A percentile compares a stretch with the other conserved stretches of the same genome.
These are phyloP conservation scores for Drosophila macrospina DNA, from an alignment of 2,888 invertebrate species.

Conservation along the genomic window DNA sequence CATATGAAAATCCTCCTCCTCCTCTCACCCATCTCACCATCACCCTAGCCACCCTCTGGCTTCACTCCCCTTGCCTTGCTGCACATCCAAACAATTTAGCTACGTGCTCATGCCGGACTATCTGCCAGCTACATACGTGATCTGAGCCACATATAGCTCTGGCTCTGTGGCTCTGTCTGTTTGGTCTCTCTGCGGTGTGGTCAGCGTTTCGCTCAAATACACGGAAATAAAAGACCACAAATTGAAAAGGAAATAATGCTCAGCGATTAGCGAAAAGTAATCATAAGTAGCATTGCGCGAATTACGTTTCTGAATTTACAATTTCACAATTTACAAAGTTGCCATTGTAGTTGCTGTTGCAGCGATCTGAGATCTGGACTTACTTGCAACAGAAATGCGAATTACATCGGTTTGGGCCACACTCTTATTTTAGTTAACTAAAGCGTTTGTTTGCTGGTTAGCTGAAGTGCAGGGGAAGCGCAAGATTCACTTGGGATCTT, in stretches of 20 bases:
- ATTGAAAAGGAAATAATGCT: slow-evolving; percentile 79
- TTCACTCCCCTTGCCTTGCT: neutral
- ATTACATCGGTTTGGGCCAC: neutral
- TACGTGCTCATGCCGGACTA: slow-evolving; percentile 66
- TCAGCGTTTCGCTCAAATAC: slow-evolving; percentile 64
- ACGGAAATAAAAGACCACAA: slow-evolving; percentile 75
- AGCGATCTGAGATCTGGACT: neutral
- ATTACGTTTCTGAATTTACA: slow-evolving; percentile 59
- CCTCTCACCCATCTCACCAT: no score
- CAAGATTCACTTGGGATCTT: no score
- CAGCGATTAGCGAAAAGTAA: slow-evolving; percentile 80
- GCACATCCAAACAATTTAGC: slow-evolving; percentile 63
- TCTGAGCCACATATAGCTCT: slow-evolving; percentile 21
- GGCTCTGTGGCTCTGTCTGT: neutral
- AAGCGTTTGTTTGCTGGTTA: neutral
- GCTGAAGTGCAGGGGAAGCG: no score
- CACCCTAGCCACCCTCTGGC: no score
- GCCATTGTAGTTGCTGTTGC: neutral
- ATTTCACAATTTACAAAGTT: slow-evolving; percentile 34
- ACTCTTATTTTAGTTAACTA: neutral
- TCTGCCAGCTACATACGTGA: slow-evolving; percentile 53
- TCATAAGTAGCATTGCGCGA: slow-evolving; percentile 64
- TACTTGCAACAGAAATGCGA: neutral
- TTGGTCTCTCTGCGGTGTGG: slow-evolving; percentile 50
- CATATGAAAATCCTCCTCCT: slow-evolving; percentile 9